Evolutionary conservation across 1,140 invertebrate genomes (phyloP).

Genomic region (Chrysomallon squamiferum): DNA sequence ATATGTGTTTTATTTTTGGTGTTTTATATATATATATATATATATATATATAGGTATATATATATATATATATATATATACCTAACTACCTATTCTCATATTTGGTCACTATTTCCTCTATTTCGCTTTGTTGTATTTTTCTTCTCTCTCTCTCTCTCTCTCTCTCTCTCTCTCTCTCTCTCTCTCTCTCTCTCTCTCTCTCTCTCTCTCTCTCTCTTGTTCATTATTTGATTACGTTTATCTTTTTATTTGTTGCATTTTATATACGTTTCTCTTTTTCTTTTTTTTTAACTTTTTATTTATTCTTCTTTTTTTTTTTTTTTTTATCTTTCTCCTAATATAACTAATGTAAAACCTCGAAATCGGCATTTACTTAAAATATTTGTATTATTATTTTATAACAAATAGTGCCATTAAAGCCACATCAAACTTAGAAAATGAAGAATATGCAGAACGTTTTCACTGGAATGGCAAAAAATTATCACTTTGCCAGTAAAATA

Average conservation of each 20-base stretch:
- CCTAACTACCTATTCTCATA: not conserved
- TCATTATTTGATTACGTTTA: not conserved
- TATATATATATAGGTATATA: not conserved
- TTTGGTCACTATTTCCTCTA: not conserved
- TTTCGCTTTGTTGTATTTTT: not conserved
- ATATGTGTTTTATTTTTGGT: not conserved
- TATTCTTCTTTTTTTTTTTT: too few species aligned
- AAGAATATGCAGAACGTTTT: too few species aligned
- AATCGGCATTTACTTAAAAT: too few species aligned
- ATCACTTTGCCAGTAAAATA: too few species aligned
- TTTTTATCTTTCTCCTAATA: too few species aligned
- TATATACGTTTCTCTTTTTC: not conserved
- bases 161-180: too few species aligned
- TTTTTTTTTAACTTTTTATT: too few species aligned
- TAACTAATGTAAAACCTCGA: too few species aligned
- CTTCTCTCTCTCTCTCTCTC: not conserved
- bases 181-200: constrained; percentile 5
- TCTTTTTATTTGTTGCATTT: not conserved
- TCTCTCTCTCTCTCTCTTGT: constrained; percentile 10
- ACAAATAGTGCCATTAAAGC: too few species aligned
- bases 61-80: not conserved
- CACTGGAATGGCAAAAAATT: too few species aligned
- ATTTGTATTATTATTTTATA: too few species aligned
- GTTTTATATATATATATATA: not conserved
- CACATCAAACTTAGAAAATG: too few species aligned